A percentile compares a stretch with the other conserved stretches of the same genome.
Evolutionary conservation across 2,113 vertebrate genomes (phyloP).

Genomic region (Garra rufa): DNA sequence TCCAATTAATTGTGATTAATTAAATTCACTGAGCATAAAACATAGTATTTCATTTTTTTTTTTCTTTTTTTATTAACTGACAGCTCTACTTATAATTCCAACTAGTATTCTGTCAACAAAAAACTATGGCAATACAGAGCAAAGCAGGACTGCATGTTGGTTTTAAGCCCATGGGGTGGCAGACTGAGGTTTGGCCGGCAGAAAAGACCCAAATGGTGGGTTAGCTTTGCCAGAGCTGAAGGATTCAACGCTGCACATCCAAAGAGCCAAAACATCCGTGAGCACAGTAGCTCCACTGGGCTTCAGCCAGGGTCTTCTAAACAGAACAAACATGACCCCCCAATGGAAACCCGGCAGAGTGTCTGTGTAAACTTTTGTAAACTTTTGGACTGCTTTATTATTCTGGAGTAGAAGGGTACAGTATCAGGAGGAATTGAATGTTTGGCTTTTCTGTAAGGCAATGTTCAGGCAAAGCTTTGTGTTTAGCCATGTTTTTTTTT

Average conservation of each 20-base stretch:
- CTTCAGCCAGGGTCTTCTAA: conserved; percentile 64
- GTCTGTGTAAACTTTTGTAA: conserved; percentile 34
- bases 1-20: neutral
- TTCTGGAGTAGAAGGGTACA: neutral
- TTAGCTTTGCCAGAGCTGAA: conserved; percentile 60
- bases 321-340: conserved; percentile 70
- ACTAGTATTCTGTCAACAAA: neutral
- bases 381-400: conserved; percentile 15
- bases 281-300: conserved; percentile 51
- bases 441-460: neutral
- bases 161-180: conserved; percentile 50
- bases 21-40: neutral
- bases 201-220: conserved; percentile 53
- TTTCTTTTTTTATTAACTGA: too few relatives aligned
- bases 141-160: conserved; percentile 26
- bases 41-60: neutral
- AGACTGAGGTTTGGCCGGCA: conserved; percentile 61
- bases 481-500: neutral
- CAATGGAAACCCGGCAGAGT: conserved; percentile 56
- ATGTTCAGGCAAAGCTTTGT: neutral
- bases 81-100: neutral
- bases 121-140: conserved; percentile 4
- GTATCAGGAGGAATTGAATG: neutral
- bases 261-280: conserved; percentile 47
- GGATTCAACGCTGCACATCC: conserved; percentile 52